Percentiles rank a stretch among this genome's conserved stretches.
phyloP scores from a whole-genome alignment of 2,797 vertebrate genomes.

The Syndactyla subalaris region DNA sequence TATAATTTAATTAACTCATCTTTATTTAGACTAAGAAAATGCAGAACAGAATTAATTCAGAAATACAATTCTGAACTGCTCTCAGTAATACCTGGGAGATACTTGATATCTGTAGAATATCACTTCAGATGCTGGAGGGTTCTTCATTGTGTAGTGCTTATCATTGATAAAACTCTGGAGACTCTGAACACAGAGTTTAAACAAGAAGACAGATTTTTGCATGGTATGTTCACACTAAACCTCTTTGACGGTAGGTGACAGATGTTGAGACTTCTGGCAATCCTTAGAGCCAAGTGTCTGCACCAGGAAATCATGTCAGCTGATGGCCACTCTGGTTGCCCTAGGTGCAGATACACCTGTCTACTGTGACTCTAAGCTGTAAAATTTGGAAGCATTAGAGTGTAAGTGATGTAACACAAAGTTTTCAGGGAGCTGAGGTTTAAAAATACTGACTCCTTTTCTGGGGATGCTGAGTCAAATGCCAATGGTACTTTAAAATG shows the following conservation, averaged over 20 bases:
- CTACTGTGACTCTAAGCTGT: neutral
- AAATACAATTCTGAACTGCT: neutral
- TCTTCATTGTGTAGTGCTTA: neutral
- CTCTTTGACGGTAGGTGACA: neutral
- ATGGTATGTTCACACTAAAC: neutral
- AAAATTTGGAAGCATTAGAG: neutral
- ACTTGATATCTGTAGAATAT: neutral
- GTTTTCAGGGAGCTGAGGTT: neutral
- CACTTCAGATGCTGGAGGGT: neutral
- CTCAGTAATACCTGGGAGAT: neutral
- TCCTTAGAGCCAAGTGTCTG: neutral
- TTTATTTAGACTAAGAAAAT: neutral
- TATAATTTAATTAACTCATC: neutral
- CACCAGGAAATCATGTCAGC: neutral
- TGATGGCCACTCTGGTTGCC: neutral
- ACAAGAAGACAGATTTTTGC: neutral
- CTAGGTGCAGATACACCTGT: neutral
- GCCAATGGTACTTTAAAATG: neutral
- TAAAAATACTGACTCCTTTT: neutral
- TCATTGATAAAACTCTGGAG: neutral
- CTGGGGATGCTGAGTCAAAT: neutral
- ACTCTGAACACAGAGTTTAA: neutral
- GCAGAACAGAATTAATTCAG: neutral
- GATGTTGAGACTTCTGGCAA: neutral
- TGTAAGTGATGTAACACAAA: neutral